A percentile compares a stretch with the other conserved stretches of the same genome.
Evolutionary conservation across 2,113 vertebrate species (phyloP).

Genomic region (Microcebus ravelobensis): DNA sequence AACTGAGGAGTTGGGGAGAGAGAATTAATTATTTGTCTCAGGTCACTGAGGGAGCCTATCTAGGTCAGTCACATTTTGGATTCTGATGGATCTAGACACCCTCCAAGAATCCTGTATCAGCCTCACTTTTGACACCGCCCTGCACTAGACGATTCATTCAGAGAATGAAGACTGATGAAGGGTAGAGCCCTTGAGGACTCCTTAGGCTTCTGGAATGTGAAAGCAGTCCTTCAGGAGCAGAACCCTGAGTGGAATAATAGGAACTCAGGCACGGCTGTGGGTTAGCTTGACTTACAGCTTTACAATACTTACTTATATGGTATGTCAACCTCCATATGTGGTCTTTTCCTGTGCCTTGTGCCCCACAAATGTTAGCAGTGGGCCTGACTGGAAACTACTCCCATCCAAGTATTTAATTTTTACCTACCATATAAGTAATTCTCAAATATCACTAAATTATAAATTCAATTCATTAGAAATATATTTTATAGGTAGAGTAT

Average conservation of each 20-base stretch:
- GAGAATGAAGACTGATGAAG: not conserved
- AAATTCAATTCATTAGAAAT: not conserved
- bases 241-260: no score
- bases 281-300: not conserved
- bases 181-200: not conserved
- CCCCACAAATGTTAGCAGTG: not conserved
- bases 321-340: not conserved
- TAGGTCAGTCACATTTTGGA: not conserved
- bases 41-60: not conserved
- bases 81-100: not conserved
- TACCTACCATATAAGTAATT: not conserved
- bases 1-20: not conserved
- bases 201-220: not conserved
- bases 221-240: not conserved
- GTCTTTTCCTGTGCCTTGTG: not conserved
- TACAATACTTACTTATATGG: not conserved
- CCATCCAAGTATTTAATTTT: not conserved
- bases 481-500: not conserved
- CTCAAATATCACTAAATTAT: not conserved
- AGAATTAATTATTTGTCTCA: not conserved
- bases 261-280: not conserved
- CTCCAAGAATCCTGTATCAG: not conserved
- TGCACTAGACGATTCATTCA: not conserved
- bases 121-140: not conserved
- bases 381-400: not conserved